Percentiles rank a stretch among this genome's conserved stretches.
These are phyloP conservation scores for Clarias laeviceps DNA, from an alignment of 2,797 vertebrate genomes.

Conservation along the genomic window DNA sequence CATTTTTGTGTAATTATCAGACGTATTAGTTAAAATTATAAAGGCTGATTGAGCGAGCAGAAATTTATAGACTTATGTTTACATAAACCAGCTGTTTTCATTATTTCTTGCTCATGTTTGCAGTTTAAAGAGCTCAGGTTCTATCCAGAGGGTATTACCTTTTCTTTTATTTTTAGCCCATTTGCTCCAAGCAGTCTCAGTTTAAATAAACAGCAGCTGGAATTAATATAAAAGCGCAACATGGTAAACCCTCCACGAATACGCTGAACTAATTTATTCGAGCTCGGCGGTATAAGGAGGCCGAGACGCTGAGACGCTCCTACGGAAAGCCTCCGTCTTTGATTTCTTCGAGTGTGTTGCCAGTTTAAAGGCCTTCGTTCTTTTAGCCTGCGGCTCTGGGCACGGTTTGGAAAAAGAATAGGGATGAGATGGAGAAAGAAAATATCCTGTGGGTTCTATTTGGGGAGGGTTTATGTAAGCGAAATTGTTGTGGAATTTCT, in stretches of 20 bases:
- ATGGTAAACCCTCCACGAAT: constrained; percentile 11
- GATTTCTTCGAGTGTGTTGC: constrained; percentile 5
- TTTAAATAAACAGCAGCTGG: constrained; percentile 30
- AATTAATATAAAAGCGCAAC: constrained; percentile 19
- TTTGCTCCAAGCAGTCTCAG: not conserved
- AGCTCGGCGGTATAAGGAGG: not conserved
- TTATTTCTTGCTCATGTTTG: not conserved
- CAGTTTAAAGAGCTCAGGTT: constrained; percentile 1
- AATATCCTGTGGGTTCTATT: constrained; percentile 73
- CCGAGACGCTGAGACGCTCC: not conserved
- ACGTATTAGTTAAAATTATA: not conserved
- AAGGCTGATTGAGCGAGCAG: not conserved
- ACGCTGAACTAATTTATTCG: constrained; percentile 8
- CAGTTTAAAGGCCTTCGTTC: constrained; percentile 33
- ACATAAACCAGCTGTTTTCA: constrained; percentile 6
- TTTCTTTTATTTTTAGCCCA: not conserved
- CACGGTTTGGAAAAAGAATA: constrained; percentile 45
- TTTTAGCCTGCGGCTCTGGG: constrained; percentile 38
- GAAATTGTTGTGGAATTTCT: constrained; percentile 69
- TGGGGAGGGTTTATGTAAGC: constrained; percentile 65
- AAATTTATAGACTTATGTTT: not conserved
- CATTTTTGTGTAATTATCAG: not conserved
- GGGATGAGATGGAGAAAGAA: constrained; percentile 64
- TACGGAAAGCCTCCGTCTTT: constrained; percentile 2
- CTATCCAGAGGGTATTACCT: not conserved